These are phyloP conservation scores for Orthosia cruda DNA, from an alignment of 2,888 invertebrate genomes.

Conservation along the genomic window DNA sequence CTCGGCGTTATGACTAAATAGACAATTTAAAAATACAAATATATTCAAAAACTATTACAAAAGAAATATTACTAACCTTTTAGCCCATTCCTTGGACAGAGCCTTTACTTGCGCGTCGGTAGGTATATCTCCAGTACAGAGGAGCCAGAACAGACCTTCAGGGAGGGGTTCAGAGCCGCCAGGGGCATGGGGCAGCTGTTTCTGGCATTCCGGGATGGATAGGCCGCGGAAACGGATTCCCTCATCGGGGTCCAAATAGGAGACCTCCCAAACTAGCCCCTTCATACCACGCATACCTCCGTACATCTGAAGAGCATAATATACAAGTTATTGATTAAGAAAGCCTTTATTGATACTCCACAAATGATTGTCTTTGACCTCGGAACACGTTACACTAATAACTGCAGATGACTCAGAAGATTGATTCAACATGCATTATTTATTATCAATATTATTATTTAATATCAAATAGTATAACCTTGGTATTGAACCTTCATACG, in stretches of 20 bases:
- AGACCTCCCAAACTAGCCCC: constrained; percentile 98
- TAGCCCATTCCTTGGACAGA: constrained; percentile 96
- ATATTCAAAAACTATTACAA: background rate
- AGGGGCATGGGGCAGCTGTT: constrained; percentile 93
- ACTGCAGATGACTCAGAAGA: constrained; percentile 48
- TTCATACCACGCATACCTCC: constrained; percentile 99
- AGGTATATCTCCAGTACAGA: constrained; percentile 95
- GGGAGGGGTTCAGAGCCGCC: constrained; percentile 95
- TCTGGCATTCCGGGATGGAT: constrained; percentile 96
- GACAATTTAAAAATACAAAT: too few species aligned
- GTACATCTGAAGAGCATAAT: constrained; percentile 94
- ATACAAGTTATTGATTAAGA: constrained; percentile 2
- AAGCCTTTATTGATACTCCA: constrained; percentile 1
- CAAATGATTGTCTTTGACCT: constrained; percentile 50
- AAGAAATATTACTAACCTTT: constrained; percentile 77
- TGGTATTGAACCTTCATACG: constrained; percentile 11
- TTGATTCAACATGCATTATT: constrained; percentile 48
- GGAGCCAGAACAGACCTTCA: constrained; percentile 96
- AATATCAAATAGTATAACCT: constrained; percentile 52
- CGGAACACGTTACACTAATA: constrained; percentile 25
- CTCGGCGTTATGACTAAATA: too few species aligned
- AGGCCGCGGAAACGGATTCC: constrained; percentile 98
- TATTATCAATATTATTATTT: constrained; percentile 37
- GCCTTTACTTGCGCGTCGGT: constrained; percentile 94
- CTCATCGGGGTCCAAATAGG: constrained; percentile 98